Conservation (phyloP, 2,797 vertebrate genomes). For the Protosalanx chinensis region DNA sequence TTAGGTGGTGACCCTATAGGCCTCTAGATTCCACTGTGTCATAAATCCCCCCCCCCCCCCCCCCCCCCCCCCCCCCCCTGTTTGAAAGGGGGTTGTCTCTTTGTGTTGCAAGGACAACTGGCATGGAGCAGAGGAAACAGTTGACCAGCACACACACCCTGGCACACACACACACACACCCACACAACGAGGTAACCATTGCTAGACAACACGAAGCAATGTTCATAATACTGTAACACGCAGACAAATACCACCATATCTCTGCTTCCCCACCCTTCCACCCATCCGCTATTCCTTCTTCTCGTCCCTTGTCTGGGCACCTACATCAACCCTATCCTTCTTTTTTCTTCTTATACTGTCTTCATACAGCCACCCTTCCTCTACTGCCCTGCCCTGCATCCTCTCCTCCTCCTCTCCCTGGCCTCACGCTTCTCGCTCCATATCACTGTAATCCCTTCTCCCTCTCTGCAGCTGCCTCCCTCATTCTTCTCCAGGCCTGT, state of each 20-base stretch:
- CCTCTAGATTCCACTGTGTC: conserved; percentile 41
- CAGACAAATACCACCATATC: background rate
- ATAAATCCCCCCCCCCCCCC: conserved; percentile 38
- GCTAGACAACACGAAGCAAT: conserved; percentile 7
- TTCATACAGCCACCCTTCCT: conserved; percentile 3
- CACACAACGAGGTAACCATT: background rate
- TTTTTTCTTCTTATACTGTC: background rate
- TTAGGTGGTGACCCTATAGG: conserved; percentile 21
- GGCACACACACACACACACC: background rate
- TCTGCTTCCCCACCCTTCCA: background rate
- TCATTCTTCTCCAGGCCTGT: conserved; percentile 30
- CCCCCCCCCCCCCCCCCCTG: conserved; percentile 27
- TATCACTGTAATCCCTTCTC: conserved; percentile 33
- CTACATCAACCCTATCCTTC: background rate
- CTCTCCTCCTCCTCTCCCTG: background rate
- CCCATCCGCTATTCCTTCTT: background rate
- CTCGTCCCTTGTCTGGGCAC: background rate
- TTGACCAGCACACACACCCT: conserved; percentile 40
- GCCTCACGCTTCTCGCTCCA: conserved; percentile 17
- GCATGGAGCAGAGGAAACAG: conserved; percentile 63
- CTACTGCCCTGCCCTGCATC: background rate
- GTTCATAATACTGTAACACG: background rate
- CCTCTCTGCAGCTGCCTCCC: conserved; percentile 34
- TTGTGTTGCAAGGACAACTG: conserved; percentile 66
- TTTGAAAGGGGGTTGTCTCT: conserved; percentile 45